Evolutionary conservation across 2,888 invertebrate genomes (phyloP), one percentile per base, ranked within the genome.

Genomic region (Tortricodes alternella): DNA sequence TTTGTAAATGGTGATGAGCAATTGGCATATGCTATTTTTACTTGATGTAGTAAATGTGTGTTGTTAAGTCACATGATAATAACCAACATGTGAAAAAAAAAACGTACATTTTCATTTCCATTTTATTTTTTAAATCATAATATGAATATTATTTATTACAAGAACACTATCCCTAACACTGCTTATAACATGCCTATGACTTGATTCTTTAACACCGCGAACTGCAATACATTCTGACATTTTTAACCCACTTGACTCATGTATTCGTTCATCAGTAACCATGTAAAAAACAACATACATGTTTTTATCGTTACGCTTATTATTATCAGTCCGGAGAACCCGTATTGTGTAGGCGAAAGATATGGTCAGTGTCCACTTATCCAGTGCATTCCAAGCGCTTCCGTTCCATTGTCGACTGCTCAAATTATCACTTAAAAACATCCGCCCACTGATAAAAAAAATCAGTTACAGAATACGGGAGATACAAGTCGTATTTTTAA

Each of bases 311-410:
- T 50, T 44, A 50, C 44, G 44, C 50, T 29, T 27, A 13, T 15
- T 34, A 13, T 19, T 32, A 38, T 49, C 35, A 43, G 24, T 21
- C 16, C 5, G 16, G 48, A 35, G 18, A 41, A 23, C 34, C 6
- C 13, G 29, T 16, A 27, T 37, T 19, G 70, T 67, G 68, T 74
- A 60, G 68, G 73, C 64, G 68, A 58, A 62, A 60, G 62, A 64
- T 68, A 66, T 71, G 67, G 87, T 85, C 86, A 85, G 69, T 83
- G 85, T 68, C 82, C 85, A 84, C 66, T 83, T 85, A 85, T 83
- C 83, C 82, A 71, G 73, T 68, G 70, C 80, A 78, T 73, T 77
- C 68, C 62, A 62, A 65, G 65, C 70, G 71, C 75, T 79, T 87
- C 88, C 86, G 83, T 64, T 76, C 57, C 56, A 60, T 66, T 66